These are phyloP conservation scores for Cyclophora punctaria DNA, from an alignment of 2,888 invertebrate genomes.

Conservation along the genomic window DNA sequence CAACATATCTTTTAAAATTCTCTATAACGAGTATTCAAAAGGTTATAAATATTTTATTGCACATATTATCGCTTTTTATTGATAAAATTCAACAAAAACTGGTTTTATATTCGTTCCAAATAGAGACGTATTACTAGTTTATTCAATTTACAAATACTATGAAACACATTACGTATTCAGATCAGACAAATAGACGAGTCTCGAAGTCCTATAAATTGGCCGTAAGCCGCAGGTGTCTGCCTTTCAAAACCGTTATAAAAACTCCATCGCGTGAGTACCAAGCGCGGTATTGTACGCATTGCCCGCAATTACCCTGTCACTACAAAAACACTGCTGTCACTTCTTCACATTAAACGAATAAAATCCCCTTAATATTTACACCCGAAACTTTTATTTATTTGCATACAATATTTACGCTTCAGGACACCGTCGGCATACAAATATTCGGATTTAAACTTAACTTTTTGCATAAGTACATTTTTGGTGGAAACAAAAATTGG, in stretches of 20 bases:
- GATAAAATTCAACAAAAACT: too few species aligned
- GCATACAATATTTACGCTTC: constrained; percentile 32
- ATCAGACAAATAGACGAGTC: not conserved
- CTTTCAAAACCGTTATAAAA: not conserved
- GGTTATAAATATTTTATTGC: too few species aligned
- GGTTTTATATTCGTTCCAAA: not conserved
- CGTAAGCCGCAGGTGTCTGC: too few species aligned
- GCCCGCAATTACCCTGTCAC: constrained; percentile 17
- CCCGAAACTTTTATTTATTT: constrained; percentile 30
- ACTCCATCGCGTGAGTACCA: constrained; percentile 5
- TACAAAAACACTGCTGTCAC: constrained; percentile 15
- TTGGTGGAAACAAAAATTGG: constrained; percentile 16
- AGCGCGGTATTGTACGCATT: constrained; percentile 7
- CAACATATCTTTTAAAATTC: too few species aligned
- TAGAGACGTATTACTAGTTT: not conserved
- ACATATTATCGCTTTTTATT: too few species aligned
- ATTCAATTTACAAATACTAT: too few species aligned
- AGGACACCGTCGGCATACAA: constrained; percentile 33
- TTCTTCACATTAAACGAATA: constrained; percentile 3
- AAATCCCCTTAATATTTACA: constrained; percentile 10
- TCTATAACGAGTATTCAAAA: too few species aligned
- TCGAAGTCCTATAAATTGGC: not conserved
- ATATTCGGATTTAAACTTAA: constrained; percentile 38
- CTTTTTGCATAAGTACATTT: constrained; percentile 16
- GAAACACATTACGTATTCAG: too few species aligned